Evolutionary conservation across 1,140 invertebrate species (phyloP), one percentile per base, ranked within the genome.

Genomic region (Aphelenchoides avenae): DNA sequence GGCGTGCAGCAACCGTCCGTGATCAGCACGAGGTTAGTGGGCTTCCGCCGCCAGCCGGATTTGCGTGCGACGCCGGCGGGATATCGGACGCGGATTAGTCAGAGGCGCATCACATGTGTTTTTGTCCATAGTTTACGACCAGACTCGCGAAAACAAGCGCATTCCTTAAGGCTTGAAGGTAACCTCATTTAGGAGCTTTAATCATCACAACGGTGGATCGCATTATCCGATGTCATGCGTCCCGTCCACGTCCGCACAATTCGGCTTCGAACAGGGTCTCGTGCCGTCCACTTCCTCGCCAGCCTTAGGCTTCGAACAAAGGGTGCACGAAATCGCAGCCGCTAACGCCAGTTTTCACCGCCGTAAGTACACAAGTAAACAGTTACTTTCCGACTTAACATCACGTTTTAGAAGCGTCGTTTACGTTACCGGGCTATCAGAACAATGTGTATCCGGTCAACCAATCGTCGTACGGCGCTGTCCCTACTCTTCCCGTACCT

Each of bases 361-460:
- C n/a, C n/a, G n/a, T n/a, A n/a, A n/a, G n/a, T n/a, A n/a, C n/a
- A n/a, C n/a, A n/a, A n/a, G n/a, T n/a, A n/a, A n/a, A n/a, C n/a
- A n/a, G n/a, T n/a, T n/a, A n/a, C n/a, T n/a, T 41, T 3, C 7
- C 39, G 3, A 18, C 7, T 26, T 22, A 41, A 41, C 27, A 41
- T 41, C 34, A n/a, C 57, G 53, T 5, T 37, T 59, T 11, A 57
- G 44, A 63, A 59, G 57, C n/a, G n/a, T 31, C 57, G 53, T 15
- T 59, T 59, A 33, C 59, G 34, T 31, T 34, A 37, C 39, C 22
- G 24, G 52, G 27, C 22, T 2, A 26, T 34, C 33, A 58, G 52
- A 36, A 36, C 34, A 36, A 18, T 36, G 18, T 36, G 34, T 18
- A 36, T 13, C 18, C 34, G 18, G 11, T 36, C 18, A 36, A 36